A percentile compares a stretch with the other conserved stretches of the same genome.
phyloP scores from a whole-genome alignment of 2,888 invertebrate genomes.

The Nomada ruficornis region DNA sequence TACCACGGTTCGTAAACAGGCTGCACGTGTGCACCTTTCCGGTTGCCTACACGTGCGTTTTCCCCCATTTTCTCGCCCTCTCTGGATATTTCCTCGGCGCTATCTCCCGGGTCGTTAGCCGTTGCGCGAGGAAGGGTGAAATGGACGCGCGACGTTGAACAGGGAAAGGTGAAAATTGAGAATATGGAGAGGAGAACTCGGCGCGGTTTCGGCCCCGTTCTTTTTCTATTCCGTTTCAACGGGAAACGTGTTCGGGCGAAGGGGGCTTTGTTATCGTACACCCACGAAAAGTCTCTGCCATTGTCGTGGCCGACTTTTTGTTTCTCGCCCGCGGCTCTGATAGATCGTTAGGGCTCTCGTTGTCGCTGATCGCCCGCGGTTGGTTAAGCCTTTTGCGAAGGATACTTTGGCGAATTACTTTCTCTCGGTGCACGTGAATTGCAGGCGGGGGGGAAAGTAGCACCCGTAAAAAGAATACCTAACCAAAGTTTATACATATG shows the following conservation, averaged over 20 bases:
- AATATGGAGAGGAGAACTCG: background rate
- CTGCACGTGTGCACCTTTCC: slow-evolving; percentile 51
- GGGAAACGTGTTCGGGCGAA: slow-evolving; percentile 32
- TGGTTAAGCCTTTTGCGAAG: slow-evolving; percentile 23
- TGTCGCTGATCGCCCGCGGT: slow-evolving; percentile 35
- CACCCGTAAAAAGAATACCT: no score
- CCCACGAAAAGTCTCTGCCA: slow-evolving; percentile 51
- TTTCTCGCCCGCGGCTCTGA: slow-evolving; percentile 39
- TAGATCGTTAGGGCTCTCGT: slow-evolving; percentile 48
- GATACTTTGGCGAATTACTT: slow-evolving; percentile 3
- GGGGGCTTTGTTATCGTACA: slow-evolving; percentile 60
- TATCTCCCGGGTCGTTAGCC: slow-evolving; percentile 67
- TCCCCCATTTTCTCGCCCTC: slow-evolving; percentile 6
- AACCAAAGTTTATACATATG: no score
- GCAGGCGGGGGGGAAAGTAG: background rate
- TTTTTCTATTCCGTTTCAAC: slow-evolving; percentile 39
- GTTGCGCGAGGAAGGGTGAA: slow-evolving; percentile 60
- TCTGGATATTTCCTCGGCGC: slow-evolving; percentile 48
- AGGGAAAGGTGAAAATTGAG: slow-evolving; percentile 15
- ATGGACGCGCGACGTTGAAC: slow-evolving; percentile 20
- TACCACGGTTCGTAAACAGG: slow-evolving; percentile 68
- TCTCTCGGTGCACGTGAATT: background rate
- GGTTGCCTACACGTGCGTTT: slow-evolving; percentile 53
- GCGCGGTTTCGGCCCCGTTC: slow-evolving; percentile 34
- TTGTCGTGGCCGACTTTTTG: slow-evolving; percentile 56